A percentile compares a stretch with the other conserved stretches of the same genome.
Evolutionary conservation across 2,113 vertebrate species (phyloP).

Genomic region (Agelaius phoeniceus): DNA sequence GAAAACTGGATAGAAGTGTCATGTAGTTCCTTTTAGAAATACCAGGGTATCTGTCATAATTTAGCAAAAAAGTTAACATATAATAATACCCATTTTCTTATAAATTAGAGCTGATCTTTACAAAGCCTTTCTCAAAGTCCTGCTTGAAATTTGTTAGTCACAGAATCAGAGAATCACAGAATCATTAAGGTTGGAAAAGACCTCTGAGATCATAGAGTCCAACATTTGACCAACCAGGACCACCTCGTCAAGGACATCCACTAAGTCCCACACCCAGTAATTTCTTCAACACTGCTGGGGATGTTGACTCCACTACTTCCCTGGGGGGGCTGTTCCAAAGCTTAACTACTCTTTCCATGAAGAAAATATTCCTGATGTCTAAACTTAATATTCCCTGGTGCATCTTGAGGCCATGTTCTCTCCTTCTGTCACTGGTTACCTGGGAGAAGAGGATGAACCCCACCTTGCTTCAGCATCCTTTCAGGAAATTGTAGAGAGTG

Average conservation of each 20-base stretch:
- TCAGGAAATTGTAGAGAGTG: neutral
- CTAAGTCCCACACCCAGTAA: fast-evolving
- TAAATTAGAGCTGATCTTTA: neutral
- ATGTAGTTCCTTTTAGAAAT: neutral
- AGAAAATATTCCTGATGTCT: neutral
- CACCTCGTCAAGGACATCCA: neutral
- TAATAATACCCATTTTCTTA: neutral
- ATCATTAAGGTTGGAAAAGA: neutral
- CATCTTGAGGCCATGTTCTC: neutral
- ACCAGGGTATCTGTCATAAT: neutral
- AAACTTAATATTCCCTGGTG: no score
- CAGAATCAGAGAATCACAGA: neutral
- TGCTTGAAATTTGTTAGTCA: neutral
- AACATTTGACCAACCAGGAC: neutral
- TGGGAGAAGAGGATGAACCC: neutral
- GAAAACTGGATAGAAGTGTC: neutral
- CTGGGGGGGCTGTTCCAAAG: neutral
- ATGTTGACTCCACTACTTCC: neutral
- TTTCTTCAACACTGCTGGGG: neutral
- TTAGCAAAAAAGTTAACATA: neutral
- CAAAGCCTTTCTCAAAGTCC: neutral
- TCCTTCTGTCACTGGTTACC: neutral
- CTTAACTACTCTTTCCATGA: neutral
- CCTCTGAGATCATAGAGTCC: fast-evolving
- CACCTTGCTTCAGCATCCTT: neutral